Evolutionary conservation across 2,797 vertebrate genomes (phyloP).

Genomic region (Distichodus sexfasciatus): DNA sequence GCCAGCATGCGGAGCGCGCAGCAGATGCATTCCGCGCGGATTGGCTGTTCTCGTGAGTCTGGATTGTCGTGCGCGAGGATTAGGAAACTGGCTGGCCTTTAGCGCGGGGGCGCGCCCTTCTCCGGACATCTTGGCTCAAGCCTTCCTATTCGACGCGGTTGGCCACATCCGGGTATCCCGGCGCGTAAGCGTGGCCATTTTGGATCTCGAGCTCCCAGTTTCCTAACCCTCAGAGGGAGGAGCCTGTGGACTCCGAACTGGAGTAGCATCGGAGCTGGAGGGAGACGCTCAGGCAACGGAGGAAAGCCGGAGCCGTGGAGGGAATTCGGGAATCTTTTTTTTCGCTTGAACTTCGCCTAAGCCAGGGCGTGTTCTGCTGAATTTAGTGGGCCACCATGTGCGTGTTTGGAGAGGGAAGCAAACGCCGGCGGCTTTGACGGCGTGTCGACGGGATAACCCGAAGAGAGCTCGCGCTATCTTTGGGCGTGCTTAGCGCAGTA

Average conservation of each 20-base stretch:
- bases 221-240: constrained; percentile 70
- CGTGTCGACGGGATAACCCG: constrained; percentile 16
- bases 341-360: constrained; percentile 12
- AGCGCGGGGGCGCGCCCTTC: constrained; percentile 36
- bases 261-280: constrained; percentile 53
- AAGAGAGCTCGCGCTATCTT: constrained; percentile 1
- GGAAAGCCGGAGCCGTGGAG: constrained; percentile 25
- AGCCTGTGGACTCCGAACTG: constrained; percentile 62
- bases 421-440: constrained; percentile 12
- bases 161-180: constrained; percentile 34
- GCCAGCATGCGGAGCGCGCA: constrained; percentile 9
- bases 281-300: constrained; percentile 53
- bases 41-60: constrained; percentile 31
- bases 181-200: constrained; percentile 59
- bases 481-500: constrained; percentile 24
- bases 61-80: constrained; percentile 18
- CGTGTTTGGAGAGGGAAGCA: constrained; percentile 4
- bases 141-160: background rate
- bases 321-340: constrained; percentile 8
- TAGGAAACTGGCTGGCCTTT: constrained; percentile 57
- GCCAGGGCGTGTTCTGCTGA: constrained; percentile 29
- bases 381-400: constrained; percentile 26
- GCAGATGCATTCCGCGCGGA: background rate
- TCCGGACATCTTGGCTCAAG: constrained; percentile 73
- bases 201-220: constrained; percentile 66